Percentiles rank a stretch among this genome's conserved stretches.
Evolutionary conservation across 2,888 invertebrate species (phyloP).

Genomic region (Ornithoptera alexandrae): DNA sequence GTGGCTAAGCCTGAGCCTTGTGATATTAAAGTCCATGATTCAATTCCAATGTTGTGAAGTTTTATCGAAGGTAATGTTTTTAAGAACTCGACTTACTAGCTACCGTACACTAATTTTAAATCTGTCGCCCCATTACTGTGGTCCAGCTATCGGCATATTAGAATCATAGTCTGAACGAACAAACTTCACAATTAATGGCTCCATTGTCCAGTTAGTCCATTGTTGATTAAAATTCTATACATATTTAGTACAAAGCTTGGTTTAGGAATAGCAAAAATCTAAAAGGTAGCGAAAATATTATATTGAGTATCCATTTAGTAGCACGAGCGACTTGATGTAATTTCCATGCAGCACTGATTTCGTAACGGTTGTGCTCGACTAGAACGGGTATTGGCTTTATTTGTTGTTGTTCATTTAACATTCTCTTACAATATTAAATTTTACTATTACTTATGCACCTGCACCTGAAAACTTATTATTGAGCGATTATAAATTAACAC

Average conservation of each 20-base stretch:
- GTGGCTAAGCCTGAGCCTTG: too few relatives aligned
- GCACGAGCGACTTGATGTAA: conserved; percentile 48
- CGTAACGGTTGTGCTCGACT: conserved; percentile 78
- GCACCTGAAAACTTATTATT: neutral
- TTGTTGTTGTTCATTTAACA: conserved; percentile 59
- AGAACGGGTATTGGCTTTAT: conserved; percentile 75
- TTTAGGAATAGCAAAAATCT: neutral
- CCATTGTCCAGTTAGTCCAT: too few relatives aligned
- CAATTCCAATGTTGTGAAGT: too few relatives aligned
- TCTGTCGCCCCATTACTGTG: too few relatives aligned
- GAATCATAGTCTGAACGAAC: too few relatives aligned
- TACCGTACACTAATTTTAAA: too few relatives aligned
- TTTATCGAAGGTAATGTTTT: too few relatives aligned
- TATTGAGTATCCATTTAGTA: conserved; percentile 31
- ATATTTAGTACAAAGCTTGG: neutral
- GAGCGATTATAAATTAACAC: neutral
- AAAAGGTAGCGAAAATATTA: conserved; percentile 18
- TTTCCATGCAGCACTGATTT: conserved; percentile 77
- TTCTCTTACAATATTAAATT: conserved; percentile 42
- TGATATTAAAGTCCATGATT: too few relatives aligned
- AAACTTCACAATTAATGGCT: too few relatives aligned
- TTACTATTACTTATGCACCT: conserved; percentile 33
- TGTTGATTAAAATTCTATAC: neutral
- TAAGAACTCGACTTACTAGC: too few relatives aligned
- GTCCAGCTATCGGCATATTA: too few relatives aligned